Base-by-base conservation (phyloP, 2,797 vertebrate species). In the Phoxinus dragarum region DNA sequence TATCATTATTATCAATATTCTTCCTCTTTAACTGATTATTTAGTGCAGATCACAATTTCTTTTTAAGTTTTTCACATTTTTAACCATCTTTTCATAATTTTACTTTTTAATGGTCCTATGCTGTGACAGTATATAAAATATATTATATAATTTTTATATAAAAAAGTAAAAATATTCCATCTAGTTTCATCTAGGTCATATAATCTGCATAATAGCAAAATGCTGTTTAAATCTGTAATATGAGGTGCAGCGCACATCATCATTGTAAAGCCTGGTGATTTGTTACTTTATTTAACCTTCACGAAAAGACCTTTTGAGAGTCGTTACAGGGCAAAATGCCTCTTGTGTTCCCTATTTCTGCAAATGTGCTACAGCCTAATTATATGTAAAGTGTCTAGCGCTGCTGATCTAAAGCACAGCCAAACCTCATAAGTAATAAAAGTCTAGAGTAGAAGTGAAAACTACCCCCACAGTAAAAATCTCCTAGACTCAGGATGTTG, bases 281-380 rank as follows among this genome's bases (percentile, higher is more conserved):
- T 44, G 6, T 72, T 42, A 31, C 36, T 44, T 72, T 59, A 21
- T 71, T 81, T 56, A 59, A 42, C 31, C 68, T 59, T 52, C 12
- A n/a, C 6, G 31, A n/a, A 66, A 68, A 68, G n/a, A 34, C 68
- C 69, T 59, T 27, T 73, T 72, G 38, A 72, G 23, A 16, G n/a
- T n/a, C 2, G 16, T 42, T 16, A 66, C 14, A 66, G 27, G 27
- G 27, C 31, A 31, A 82, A 64, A 49, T 11, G 27, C 54, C 17
- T 66, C 61, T 72, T 31, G 42, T 75, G 42, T 74, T 74, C 27
- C 7, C 36, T 42, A 5, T 78, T 61, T 42, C 38, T 74, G 7
- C 31, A 49, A 49, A 49, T 64, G 27, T 74, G n/a, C 76, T 64
- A 44, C 76, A 78, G 71, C 64, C 21, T 66, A 59, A 56, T 40